Percentiles rank a stretch among this genome's conserved stretches.
Evolutionary conservation across 2,797 vertebrate species (phyloP).

Genomic region (Danio choprae): DNA sequence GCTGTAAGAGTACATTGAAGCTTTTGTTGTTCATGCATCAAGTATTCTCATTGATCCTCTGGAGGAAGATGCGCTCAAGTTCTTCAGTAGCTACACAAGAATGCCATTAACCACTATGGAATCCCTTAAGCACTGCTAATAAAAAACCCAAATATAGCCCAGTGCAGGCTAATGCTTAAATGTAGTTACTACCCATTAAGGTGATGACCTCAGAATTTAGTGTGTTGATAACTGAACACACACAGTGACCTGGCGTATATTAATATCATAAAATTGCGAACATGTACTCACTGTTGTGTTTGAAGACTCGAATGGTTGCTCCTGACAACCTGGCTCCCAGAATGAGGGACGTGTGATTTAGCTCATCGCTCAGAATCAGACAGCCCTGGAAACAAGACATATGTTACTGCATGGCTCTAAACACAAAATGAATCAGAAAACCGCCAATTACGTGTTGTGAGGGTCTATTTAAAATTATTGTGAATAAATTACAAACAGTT

Average conservation of each 20-base stretch:
- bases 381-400: conserved; percentile 83
- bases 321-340: conserved; percentile 92
- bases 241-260: not conserved
- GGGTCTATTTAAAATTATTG: not conserved
- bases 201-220: conserved; percentile 3
- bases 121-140: conserved; percentile 22
- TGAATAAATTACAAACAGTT: not conserved
- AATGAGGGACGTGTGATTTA: conserved; percentile 92
- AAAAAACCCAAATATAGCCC: not conserved
- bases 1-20: conserved; percentile 74
- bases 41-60: conserved; percentile 64
- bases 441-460: not conserved
- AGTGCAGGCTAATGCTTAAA: conserved; percentile 2
- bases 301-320: conserved; percentile 91
- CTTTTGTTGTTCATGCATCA: conserved; percentile 56
- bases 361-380: conserved; percentile 94
- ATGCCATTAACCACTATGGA: conserved; percentile 31
- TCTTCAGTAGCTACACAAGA: conserved; percentile 28
- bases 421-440: not conserved
- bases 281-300: conserved; percentile 92
- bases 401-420: not conserved
- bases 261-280: not conserved
- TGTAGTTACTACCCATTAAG: not conserved
- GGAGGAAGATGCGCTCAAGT: conserved; percentile 51
- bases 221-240: conserved; percentile 8